phyloP scores from a whole-genome alignment of 2,797 vertebrate genomes.

The Paramormyrops hopkinsi region DNA sequence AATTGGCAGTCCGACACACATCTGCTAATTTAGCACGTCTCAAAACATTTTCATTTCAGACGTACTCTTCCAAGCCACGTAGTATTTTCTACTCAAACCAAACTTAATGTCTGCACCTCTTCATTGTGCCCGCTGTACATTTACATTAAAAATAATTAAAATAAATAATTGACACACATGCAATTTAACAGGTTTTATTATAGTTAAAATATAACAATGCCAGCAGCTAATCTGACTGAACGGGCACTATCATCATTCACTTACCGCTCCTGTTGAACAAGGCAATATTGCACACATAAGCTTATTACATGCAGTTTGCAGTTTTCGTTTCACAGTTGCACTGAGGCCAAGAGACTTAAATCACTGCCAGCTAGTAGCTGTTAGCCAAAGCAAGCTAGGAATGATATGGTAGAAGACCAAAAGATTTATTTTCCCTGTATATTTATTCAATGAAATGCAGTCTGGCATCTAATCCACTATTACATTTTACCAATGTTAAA shows the following conservation, averaged over 20 bases:
- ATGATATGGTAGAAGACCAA: neutral
- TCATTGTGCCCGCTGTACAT: no score
- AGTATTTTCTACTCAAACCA: no score
- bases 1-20: no score
- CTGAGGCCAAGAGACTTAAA: neutral
- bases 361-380: neutral
- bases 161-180: no score
- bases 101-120: no score
- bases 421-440: neutral
- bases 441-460: neutral
- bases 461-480: neutral
- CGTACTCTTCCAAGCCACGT: no score
- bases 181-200: no score
- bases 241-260: no score
- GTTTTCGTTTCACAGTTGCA: neutral
- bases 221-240: neutral
- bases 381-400: neutral
- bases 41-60: no score
- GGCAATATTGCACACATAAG: neutral
- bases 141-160: no score
- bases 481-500: neutral
- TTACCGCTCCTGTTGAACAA: neutral
- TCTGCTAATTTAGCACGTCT: no score
- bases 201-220: neutral
- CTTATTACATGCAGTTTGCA: neutral